Base-by-base conservation (phyloP, 1,140 invertebrate genomes). In the Dendroctonus ponderosae region DNA sequence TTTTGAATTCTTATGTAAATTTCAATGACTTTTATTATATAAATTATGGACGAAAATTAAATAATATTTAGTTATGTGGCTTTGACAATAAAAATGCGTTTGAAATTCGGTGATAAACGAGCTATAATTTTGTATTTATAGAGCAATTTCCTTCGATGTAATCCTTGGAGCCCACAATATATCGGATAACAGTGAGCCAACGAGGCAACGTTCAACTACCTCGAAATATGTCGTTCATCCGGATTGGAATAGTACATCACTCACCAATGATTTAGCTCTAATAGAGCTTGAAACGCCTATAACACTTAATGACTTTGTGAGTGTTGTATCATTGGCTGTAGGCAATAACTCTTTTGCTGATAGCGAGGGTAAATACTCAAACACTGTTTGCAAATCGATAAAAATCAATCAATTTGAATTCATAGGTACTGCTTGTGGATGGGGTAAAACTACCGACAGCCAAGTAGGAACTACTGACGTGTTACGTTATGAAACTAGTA, bases 141-240 rank as follows among this genome's bases (percentile, higher is more conserved):
- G 66, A 9, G 66, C 53, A 7, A 38, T 48, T 14, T 63, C 48
- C 5, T 56, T 69, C 9, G 49, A 63, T n/a, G 50, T 71, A 9
- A 50, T 66, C n/a, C 42, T 71, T 44, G 70, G 70, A 46, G 64
- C 54, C 5, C 62, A 67, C 9, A 60, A 69, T 11, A 44, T 71
- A 6, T 58, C 53, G 6, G 49, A 53, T 39, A 46, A 7, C 6
- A n/a, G 52, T 6, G 67, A 66, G 43, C 4, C 40, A 11, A 44
- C 59, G 4, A 42, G 44, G 41, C 52, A 62, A 60, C 14, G 41
- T 42, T 54, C 58, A 48, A 48, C 14, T 7, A 43, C 62, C 0
- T 42, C 39, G 2, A 61, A 5, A 3, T 68, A 58, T 37, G 39
- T 42, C 8, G 42, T 58, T 6, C 66, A 71, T 53, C 52, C 62